Percentiles rank a stretch among this genome's conserved stretches.
Conservation (phyloP, 2,113 vertebrate genomes). For the Papio anubis region DNA sequence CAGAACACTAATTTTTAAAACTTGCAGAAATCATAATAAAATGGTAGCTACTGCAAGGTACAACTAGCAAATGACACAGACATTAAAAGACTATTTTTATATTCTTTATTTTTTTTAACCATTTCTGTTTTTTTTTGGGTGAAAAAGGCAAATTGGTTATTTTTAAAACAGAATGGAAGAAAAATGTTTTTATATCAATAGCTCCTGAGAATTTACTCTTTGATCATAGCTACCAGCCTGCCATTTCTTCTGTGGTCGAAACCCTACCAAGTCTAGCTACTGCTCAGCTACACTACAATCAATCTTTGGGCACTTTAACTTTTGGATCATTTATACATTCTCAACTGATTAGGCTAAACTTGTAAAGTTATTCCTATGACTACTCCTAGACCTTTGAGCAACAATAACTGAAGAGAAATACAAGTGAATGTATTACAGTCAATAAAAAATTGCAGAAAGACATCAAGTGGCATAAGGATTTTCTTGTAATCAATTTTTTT, state of each 20-base stretch:
- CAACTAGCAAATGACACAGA: not conserved
- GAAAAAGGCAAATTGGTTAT: not conserved
- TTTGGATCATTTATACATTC: not conserved
- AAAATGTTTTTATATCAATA: not conserved
- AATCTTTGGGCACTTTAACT: not conserved
- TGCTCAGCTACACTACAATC: not conserved
- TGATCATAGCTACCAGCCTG: not conserved
- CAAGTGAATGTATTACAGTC: not conserved
- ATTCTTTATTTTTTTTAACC: not conserved
- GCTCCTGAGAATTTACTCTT: slow-evolving; percentile 19
- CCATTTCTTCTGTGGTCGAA: not conserved
- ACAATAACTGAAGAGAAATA: slow-evolving; percentile 15
- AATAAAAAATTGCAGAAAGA: not conserved
- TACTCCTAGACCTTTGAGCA: not conserved
- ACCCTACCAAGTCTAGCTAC: not conserved
- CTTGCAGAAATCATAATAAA: not conserved
- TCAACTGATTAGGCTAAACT: slow-evolving; percentile 17
- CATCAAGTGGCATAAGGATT: not conserved
- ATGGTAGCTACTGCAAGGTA: not conserved
- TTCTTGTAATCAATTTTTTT: not conserved
- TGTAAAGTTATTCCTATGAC: not conserved
- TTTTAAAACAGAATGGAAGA: not conserved
- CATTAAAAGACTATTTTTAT: not conserved
- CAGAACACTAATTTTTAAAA: slow-evolving; percentile 22
- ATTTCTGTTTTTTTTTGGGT: not conserved